Conservation (phyloP, 2,113 vertebrate genomes). For the Pseudorasbora parva region DNA sequence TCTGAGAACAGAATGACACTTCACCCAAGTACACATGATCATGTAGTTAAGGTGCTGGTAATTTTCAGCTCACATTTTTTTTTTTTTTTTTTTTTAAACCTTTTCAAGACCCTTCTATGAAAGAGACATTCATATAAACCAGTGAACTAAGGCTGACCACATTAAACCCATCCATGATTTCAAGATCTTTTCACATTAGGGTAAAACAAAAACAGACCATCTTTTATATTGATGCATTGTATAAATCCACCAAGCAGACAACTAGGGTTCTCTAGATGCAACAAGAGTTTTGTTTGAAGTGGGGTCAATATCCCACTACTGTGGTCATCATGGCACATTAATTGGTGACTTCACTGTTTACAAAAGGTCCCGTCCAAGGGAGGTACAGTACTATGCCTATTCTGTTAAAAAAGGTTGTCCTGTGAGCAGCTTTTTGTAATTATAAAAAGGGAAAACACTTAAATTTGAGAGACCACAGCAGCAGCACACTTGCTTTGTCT, state of each 20-base stretch:
- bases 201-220: constrained; percentile 31
- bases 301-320: constrained; percentile 56
- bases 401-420: constrained; percentile 51
- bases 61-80: constrained; percentile 70
- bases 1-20: constrained; percentile 77
- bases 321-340: constrained; percentile 55
- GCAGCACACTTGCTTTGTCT: constrained; percentile 56
- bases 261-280: constrained; percentile 26
- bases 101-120: constrained; percentile 41
- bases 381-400: constrained; percentile 69
- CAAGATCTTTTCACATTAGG: constrained; percentile 31
- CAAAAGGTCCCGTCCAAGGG: constrained; percentile 43
- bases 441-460: constrained; percentile 41
- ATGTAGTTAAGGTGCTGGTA: constrained; percentile 80
- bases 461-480: constrained; percentile 68
- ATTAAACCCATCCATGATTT: constrained; percentile 10
- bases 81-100: constrained; percentile 52
- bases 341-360: constrained; percentile 52
- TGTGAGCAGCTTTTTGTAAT: constrained; percentile 67
- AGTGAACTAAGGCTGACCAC: constrained; percentile 55
- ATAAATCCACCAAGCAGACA: constrained; percentile 44
- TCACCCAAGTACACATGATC: constrained; percentile 75
- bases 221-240: constrained; percentile 1
- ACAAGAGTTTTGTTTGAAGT: constrained; percentile 49
- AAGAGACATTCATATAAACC: constrained; percentile 76